Percentiles rank a stretch among this genome's conserved stretches.
These are phyloP conservation scores for Cryptus armator DNA, from an alignment of 2,888 invertebrate species.

Conservation along the genomic window DNA sequence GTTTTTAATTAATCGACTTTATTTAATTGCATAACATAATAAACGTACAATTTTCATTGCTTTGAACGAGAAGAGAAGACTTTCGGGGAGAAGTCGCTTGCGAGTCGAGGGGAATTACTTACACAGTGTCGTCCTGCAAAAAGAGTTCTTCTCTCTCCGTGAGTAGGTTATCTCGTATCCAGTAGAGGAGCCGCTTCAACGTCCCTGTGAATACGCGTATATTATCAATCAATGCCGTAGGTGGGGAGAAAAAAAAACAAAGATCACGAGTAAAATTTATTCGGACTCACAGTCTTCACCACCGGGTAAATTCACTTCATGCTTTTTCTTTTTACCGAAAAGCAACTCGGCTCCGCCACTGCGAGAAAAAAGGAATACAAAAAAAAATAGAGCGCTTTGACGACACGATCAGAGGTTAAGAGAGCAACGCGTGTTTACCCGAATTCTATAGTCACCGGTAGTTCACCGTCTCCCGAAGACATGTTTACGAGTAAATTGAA, in stretches of 20 bases:
- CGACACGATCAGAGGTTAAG: conserved; percentile 28
- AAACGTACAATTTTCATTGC: conserved; percentile 21
- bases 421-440: conserved; percentile 73
- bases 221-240: conserved; percentile 19
- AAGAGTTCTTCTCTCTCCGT: conserved; percentile 92
- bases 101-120: conserved; percentile 78
- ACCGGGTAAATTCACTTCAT: conserved; percentile 88
- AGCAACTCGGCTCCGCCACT: conserved; percentile 97
- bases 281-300: conserved; percentile 86
- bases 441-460: conserved; percentile 77
- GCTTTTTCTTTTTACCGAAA: conserved; percentile 93
- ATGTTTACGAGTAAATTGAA: conserved; percentile 62
- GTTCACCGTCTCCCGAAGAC: conserved; percentile 61
- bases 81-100: neutral
- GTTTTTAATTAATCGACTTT: conserved; percentile 30
- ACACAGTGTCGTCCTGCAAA: conserved; percentile 87
- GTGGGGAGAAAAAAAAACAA: neutral
- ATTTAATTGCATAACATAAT: neutral
- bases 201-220: conserved; percentile 87
- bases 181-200: conserved; percentile 90
- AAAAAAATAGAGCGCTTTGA: conserved; percentile 70
- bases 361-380: conserved; percentile 82
- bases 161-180: conserved; percentile 94
- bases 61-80: neutral
- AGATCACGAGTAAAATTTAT: neutral